Conservation (phyloP, 2,888 invertebrate genomes). For the Leucozona laternaria region DNA sequence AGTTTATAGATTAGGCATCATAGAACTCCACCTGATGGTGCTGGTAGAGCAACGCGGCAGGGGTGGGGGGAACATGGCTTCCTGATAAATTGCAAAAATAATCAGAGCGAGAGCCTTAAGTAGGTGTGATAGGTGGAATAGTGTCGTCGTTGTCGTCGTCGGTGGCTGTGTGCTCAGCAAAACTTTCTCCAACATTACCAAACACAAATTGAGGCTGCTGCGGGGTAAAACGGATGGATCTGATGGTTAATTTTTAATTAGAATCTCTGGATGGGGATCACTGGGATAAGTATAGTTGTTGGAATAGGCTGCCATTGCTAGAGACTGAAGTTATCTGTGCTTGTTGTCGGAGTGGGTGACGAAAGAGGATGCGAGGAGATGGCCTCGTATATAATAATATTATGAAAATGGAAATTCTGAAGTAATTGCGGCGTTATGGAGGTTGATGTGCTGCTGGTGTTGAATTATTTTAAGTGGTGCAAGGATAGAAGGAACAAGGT, state of each 20-base stretch:
- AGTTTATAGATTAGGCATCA: constrained; percentile 1
- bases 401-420: constrained; percentile 66
- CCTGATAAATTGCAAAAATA: constrained; percentile 56
- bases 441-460: constrained; percentile 57
- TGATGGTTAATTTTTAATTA: constrained; percentile 72
- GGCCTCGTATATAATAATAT: constrained; percentile 26
- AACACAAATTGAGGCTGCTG: constrained; percentile 13
- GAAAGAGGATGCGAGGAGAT: neutral
- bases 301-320: constrained; percentile 11
- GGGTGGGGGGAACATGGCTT: neutral
- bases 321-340: constrained; percentile 4
- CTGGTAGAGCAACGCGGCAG: neutral
- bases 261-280: constrained; percentile 63
- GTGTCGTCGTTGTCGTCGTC: neutral
- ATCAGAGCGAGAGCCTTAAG: constrained; percentile 57
- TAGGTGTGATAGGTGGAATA: constrained; percentile 53
- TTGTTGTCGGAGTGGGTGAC: neutral
- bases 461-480: constrained; percentile 54
- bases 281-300: constrained; percentile 29
- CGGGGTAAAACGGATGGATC: constrained; percentile 26
- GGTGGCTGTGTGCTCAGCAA: neutral
- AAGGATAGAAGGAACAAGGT: constrained; percentile 11
- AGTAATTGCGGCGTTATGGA: constrained; percentile 65
- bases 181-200: constrained; percentile 48
- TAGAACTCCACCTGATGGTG: neutral